Percentiles rank a stretch among this genome's conserved stretches.
phyloP scores from a whole-genome alignment of 2,113 vertebrate genomes.

The Noctilio leporinus region DNA sequence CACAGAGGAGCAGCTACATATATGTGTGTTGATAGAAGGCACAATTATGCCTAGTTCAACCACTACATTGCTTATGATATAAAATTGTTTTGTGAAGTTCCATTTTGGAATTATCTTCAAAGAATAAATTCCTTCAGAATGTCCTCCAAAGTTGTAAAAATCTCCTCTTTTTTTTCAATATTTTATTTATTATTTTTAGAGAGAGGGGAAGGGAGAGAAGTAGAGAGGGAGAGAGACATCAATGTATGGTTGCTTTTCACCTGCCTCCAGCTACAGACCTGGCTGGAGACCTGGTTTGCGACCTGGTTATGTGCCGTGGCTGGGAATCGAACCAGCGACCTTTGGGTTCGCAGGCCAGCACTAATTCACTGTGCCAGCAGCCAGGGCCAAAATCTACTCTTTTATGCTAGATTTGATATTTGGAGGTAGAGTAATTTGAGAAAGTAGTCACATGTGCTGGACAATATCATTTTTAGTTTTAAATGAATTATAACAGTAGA shows the following conservation, averaged over 20 bases:
- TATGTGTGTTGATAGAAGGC: background rate
- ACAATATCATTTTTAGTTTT: background rate
- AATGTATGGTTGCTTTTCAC: too few relatives aligned
- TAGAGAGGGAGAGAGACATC: too few relatives aligned
- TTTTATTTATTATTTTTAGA: too few relatives aligned
- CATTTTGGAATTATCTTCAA: background rate
- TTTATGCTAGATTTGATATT: background rate
- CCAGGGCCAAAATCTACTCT: background rate
- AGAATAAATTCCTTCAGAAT: background rate
- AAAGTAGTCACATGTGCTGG: background rate
- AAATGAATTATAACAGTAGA: background rate
- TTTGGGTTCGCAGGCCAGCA: too few relatives aligned
- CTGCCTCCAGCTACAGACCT: too few relatives aligned
- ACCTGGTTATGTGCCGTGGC: too few relatives aligned
- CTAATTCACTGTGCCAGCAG: too few relatives aligned
- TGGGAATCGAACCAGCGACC: too few relatives aligned
- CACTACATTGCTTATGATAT: background rate
- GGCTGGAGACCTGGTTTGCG: too few relatives aligned
- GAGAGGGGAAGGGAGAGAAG: too few relatives aligned
- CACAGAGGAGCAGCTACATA: background rate
- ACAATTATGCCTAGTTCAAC: background rate
- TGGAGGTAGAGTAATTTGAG: background rate
- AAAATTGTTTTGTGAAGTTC: slow-evolving; percentile 1
- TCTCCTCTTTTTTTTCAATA: background rate
- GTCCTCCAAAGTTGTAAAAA: background rate